A percentile compares a stretch with the other conserved stretches of the same genome.
Conservation (phyloP, 1,140 invertebrate species). For the Brachionus koreanus region DNA sequence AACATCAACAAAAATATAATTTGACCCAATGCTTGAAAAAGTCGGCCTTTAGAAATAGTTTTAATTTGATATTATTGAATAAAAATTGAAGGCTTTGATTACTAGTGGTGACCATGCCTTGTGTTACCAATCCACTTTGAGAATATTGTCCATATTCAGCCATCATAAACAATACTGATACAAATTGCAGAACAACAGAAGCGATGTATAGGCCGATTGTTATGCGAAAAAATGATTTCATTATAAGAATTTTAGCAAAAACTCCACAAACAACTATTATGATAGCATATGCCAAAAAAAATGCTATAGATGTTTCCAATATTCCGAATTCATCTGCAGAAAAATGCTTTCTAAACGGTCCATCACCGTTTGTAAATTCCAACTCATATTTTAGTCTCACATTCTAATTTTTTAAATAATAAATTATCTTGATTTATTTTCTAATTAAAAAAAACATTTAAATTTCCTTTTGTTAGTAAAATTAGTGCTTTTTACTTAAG, state of each 20-base stretch:
- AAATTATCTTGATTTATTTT: not conserved
- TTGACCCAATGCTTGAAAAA: constrained; percentile 69
- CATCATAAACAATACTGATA: constrained; percentile 66
- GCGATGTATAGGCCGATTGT: constrained; percentile 79
- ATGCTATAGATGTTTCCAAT: constrained; percentile 57
- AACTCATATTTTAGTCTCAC: constrained; percentile 10
- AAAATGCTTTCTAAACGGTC: constrained; percentile 15
- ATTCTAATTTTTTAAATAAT: not conserved
- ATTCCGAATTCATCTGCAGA: constrained; percentile 49
- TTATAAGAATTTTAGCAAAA: constrained; percentile 67
- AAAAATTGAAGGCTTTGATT: constrained; percentile 45
- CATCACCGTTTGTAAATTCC: constrained; percentile 28
- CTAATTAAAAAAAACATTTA: not conserved
- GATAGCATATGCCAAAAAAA: constrained; percentile 52
- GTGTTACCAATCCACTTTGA: constrained; percentile 65
- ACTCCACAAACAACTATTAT: constrained; percentile 49
- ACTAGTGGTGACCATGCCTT: constrained; percentile 65
- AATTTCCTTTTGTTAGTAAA: too few relatives aligned
- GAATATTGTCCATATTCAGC: constrained; percentile 70
- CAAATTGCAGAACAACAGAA: constrained; percentile 64
- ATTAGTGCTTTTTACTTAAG: too few relatives aligned
- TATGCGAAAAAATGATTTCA: constrained; percentile 73
- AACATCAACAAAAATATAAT: constrained; percentile 70
- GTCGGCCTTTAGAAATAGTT: constrained; percentile 63
- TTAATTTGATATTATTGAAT: too few relatives aligned